Base-by-base conservation (phyloP, 2,113 vertebrate genomes). In the Empidonax traillii region DNA sequence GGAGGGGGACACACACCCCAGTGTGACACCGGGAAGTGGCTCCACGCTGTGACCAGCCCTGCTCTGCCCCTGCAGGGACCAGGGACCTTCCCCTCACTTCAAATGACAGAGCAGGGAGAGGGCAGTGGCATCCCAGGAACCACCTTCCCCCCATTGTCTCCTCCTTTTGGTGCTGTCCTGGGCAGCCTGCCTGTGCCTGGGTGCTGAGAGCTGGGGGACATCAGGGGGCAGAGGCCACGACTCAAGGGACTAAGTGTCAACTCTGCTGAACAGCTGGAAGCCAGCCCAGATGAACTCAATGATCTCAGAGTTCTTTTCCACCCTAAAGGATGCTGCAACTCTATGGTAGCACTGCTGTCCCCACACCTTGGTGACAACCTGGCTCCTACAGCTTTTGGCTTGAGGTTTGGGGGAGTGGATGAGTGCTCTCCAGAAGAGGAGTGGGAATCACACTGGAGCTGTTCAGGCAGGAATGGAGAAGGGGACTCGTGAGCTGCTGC, bases 121-220 rank as follows among this genome's bases (percentile, higher is more conserved):
- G 33, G 47, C 43, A 69, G 41, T 2, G 19, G 5, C 23, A n/a
- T 3, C 44, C 37, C 28, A 43, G 72, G n/a, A 33, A 46, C n/a
- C 14, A 5, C 0, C 1, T 66, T 77, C 35, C 73, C 24, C 18
- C 21, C 0, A 0, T 27, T 69, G 72, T 25, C 30, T 72, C 12
- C 62, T 81, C 31, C 4, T 0, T 35, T 35, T 21, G 69, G n/a
- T 27, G 63, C 31, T 68, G 28, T 51, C 6, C 68, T 52, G 67
- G 53, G 37, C 9, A 69, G 12, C 18, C 33, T 18, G 62, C 43
- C 59, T 66, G 41, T 30, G 55, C 41, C 83, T 22, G 19, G 0
- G 21, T 49, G 33, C 52, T 43, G 4, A 2, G 20, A 1, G 5
- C 22, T 13, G 52, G 20, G 58, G 53, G 15, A 65, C 21, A 4